These are phyloP conservation scores for Drosophila ironensis DNA, from an alignment of 1,140 invertebrate genomes.

Conservation along the genomic window DNA sequence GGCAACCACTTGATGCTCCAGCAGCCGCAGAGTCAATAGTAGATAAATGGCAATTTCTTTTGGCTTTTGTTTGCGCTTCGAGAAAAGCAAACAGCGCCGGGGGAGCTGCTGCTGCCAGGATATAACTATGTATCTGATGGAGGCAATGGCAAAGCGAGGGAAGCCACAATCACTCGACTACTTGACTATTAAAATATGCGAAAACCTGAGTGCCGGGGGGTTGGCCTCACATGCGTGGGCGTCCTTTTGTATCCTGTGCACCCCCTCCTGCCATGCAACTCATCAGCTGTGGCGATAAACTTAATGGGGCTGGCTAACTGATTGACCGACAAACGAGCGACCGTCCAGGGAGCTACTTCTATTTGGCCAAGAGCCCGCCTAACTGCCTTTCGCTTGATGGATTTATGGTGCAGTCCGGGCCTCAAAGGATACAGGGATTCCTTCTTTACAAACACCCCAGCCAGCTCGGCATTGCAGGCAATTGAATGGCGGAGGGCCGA, in stretches of 20 bases:
- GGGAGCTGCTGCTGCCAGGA: not conserved
- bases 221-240: constrained; percentile 17
- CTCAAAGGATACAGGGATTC: not conserved
- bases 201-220: not conserved
- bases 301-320: constrained; percentile 61
- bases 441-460: too few relatives aligned
- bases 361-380: constrained; percentile 39
- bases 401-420: constrained; percentile 29
- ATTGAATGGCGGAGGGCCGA: not conserved
- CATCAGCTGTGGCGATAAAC: constrained; percentile 58
- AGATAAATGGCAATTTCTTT: constrained; percentile 80
- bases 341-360: constrained; percentile 44
- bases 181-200: constrained; percentile 80
- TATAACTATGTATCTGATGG: too few relatives aligned
- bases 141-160: not conserved
- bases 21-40: constrained; percentile 63
- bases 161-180: constrained; percentile 27
- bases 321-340: constrained; percentile 36
- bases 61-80: constrained; percentile 66
- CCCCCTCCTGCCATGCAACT: not conserved
- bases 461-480: not conserved
- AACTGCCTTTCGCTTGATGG: constrained; percentile 20
- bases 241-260: not conserved
- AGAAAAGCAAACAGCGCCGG: constrained; percentile 61
- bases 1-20: constrained; percentile 37